Evolutionary conservation across 2,888 invertebrate genomes (phyloP).

Genomic region (Lepidocyrtinus sp.): DNA sequence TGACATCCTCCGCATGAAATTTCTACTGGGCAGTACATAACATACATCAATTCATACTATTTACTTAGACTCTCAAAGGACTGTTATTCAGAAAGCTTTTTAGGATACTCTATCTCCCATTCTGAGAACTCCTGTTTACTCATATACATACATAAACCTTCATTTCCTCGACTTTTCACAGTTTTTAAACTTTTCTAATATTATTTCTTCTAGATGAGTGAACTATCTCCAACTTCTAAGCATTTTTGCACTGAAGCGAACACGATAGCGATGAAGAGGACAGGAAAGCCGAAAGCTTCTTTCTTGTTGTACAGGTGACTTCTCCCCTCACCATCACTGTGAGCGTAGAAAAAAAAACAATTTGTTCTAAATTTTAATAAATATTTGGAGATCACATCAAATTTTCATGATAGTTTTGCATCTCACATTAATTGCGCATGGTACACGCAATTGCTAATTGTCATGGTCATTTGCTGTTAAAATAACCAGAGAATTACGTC

Average conservation of each 20-base stretch:
- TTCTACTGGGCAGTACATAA: constrained; percentile 57
- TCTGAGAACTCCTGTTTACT: neutral
- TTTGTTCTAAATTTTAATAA: too few species aligned
- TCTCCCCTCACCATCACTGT: too few species aligned
- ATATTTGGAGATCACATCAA: too few species aligned
- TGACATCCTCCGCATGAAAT: constrained; percentile 1
- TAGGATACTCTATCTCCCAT: neutral
- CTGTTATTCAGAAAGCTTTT: neutral
- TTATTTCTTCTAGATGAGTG: constrained; percentile 58
- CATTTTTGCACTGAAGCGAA: constrained; percentile 51
- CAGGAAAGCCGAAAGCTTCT: neutral
- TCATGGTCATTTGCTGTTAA: constrained; percentile 14
- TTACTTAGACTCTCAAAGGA: constrained; percentile 1
- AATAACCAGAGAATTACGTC: constrained; percentile 5
- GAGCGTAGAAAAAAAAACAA: too few species aligned
- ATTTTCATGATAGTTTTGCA: too few species aligned
- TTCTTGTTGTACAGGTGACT: constrained; percentile 7
- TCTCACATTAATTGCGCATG: too few species aligned
- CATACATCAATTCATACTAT: constrained; percentile 18
- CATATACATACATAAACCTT: neutral
- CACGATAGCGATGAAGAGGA: constrained; percentile 38
- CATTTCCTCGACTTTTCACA: neutral
- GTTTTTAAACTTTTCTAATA: constrained; percentile 46
- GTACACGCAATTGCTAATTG: too few species aligned
- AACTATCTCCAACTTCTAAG: constrained; percentile 46